Percentiles rank a stretch among this genome's conserved stretches.
Evolutionary conservation across 2,888 invertebrate genomes (phyloP).

Genomic region (Synanthedon vespiformis): DNA sequence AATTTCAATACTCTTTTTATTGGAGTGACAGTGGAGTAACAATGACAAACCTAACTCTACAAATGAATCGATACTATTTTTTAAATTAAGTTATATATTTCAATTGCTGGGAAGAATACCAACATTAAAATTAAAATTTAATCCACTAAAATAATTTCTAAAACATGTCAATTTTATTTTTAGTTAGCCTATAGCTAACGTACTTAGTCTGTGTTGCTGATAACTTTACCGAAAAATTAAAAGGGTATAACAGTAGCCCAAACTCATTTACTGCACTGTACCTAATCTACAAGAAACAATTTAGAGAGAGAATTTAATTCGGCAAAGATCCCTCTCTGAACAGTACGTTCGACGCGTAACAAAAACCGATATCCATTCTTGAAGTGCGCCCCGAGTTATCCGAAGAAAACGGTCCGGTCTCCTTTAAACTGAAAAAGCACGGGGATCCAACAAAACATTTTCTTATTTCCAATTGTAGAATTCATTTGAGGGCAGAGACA

Average conservation of each 20-base stretch:
- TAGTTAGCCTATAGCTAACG: too few species aligned
- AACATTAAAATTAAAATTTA: too few species aligned
- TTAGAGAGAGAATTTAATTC: conserved; percentile 27
- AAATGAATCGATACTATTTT: too few species aligned
- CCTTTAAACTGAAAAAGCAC: conserved; percentile 67
- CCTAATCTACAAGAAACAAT: conserved; percentile 20
- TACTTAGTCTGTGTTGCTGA: too few species aligned
- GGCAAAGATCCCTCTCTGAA: conserved; percentile 30
- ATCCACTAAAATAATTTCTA: too few species aligned
- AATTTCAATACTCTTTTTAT: too few species aligned
- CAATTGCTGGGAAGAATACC: too few species aligned
- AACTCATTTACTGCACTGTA: conserved; percentile 5
- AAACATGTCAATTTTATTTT: too few species aligned
- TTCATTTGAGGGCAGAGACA: conserved; percentile 72
- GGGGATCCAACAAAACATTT: conserved; percentile 68
- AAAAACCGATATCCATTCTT: conserved; percentile 23
- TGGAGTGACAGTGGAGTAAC: too few species aligned
- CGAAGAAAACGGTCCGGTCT: conserved; percentile 51
- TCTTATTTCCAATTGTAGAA: conserved; percentile 72
- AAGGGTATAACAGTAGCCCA: background rate
- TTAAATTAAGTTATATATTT: too few species aligned
- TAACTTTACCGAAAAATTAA: too few species aligned
- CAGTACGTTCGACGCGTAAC: conserved; percentile 25
- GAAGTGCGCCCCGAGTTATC: conserved; percentile 42
- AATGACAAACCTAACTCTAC: too few species aligned